Evolutionary conservation across 1,140 invertebrate species (phyloP), one percentile per base, ranked within the genome.

Genomic region (Drosophila lini): DNA sequence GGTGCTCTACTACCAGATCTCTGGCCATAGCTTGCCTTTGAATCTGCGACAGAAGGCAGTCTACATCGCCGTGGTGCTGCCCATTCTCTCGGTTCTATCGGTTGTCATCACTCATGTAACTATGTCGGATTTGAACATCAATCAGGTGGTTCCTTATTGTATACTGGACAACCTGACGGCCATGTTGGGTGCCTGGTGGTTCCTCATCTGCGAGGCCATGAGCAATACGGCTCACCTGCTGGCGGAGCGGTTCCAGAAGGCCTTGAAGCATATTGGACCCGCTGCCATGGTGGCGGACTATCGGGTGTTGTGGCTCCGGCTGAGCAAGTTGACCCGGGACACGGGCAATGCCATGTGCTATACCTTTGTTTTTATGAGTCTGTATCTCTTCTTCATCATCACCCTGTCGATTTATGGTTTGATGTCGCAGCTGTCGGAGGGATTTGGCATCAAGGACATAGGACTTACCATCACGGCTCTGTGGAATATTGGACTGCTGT

Each of bases 351-450:
- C 94, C 2, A 93, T 93, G 68, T 94, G 94, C 71, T 95, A 95
- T 67, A 94, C 94, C 0, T 93, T 95, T 50, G 95, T 94, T 2
- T 95, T 95, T 70, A 91, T 95, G 57, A 94, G 93, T 78, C 92
- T 95, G 3, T 95, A 95, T 75, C 92, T 95, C 7, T 95, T 95
- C 74, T 93, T 95, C 22, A 94, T 95, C 53, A 95, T 95, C 22
- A 95, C 95, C 5, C 81, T 95, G 11, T 95, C 95, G 5, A 94
- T 95, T 65, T 95, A 95, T 63, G 95, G 95, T 0, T 89, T 95
- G 5, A 93, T 95, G 78, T 95, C 95, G 0, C 94, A 95, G 82
- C 94, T 95, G 9, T 95, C 95, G 45, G 94, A 94, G 52, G 95
- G 95, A 3, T 94, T 95, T 65, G 94, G 94, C 10, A 93, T 94